Evolutionary conservation across 37 sponge, comb jelly and placozoan species (phyloP).

Genomic region (Bolinopsis microptera): DNA sequence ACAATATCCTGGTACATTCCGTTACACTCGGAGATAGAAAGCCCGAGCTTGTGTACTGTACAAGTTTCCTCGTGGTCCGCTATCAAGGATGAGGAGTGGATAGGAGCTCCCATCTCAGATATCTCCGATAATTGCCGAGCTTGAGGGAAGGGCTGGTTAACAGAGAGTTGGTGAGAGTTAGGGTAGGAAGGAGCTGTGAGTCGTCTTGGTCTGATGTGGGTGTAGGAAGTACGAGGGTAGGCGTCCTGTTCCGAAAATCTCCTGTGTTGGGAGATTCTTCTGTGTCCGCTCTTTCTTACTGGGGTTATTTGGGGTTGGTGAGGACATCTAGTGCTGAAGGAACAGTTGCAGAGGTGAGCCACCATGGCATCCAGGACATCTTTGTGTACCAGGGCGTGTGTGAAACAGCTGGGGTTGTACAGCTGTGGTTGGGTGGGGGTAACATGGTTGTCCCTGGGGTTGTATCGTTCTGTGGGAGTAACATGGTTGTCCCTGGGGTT

Average conservation of each 20-base stretch:
- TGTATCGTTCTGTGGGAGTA: no score
- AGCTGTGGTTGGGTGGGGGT: no score
- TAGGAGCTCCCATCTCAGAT: not conserved
- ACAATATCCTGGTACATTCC: no score
- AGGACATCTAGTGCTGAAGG: slow-evolving; percentile 42
- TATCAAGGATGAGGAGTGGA: not conserved
- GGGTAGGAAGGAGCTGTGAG: not conserved
- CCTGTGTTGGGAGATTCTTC: no score
- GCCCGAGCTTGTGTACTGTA: not conserved
- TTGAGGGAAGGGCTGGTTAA: not conserved
- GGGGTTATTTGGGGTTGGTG: slow-evolving; percentile 13
- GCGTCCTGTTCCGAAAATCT: not conserved
- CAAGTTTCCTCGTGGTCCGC: not conserved
- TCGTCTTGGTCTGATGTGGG: not conserved
- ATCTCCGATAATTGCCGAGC: not conserved
- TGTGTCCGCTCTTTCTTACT: not conserved
- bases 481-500: no score
- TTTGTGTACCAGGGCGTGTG: not conserved
- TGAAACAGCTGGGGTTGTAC: not conserved
- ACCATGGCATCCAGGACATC: slow-evolving; percentile 19
- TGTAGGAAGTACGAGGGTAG: not conserved
- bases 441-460: no score
- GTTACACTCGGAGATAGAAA: not conserved
- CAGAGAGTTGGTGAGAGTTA: not conserved
- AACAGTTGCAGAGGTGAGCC: slow-evolving; percentile 63